Evolutionary conservation across 2,797 vertebrate species (phyloP).

Genomic region (Orestias chungarensis): DNA sequence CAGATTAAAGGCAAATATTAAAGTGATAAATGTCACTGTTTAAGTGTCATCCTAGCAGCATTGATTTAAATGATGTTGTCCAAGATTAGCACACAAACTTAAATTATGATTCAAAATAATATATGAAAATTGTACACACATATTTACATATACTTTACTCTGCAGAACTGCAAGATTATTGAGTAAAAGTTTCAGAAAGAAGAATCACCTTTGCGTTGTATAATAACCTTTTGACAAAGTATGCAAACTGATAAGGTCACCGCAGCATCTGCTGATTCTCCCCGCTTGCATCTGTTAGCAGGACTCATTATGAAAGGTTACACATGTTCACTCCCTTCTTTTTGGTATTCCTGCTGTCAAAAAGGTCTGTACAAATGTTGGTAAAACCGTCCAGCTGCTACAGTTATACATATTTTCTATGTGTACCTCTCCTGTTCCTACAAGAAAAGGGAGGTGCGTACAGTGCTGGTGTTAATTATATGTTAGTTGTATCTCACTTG

Average conservation of each 20-base stretch:
- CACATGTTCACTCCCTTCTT: no score
- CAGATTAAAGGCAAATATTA: not conserved
- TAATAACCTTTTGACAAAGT: not conserved
- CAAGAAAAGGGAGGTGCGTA: not conserved
- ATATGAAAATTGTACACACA: not conserved
- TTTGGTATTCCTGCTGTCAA: no score
- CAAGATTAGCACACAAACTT: not conserved
- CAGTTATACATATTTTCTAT: no score
- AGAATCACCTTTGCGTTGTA: not conserved
- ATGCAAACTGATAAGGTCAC: not conserved
- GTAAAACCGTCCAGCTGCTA: no score
- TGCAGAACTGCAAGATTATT: not conserved
- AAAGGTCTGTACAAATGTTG: no score
- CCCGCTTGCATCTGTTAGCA: not conserved
- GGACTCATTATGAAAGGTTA: no score
- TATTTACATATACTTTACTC: not conserved
- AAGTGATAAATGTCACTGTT: not conserved
- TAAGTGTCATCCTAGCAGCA: not conserved
- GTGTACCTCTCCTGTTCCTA: no score
- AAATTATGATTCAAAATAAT: not conserved
- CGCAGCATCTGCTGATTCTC: slow-evolving; percentile 1
- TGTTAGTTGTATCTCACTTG: no score
- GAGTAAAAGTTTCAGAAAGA: not conserved
- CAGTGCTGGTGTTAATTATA: not conserved
- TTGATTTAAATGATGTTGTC: not conserved